Percentiles rank a stretch among this genome's conserved stretches.
These are phyloP conservation scores for Hartigia nigra DNA, from an alignment of 2,888 invertebrate species.

Conservation along the genomic window DNA sequence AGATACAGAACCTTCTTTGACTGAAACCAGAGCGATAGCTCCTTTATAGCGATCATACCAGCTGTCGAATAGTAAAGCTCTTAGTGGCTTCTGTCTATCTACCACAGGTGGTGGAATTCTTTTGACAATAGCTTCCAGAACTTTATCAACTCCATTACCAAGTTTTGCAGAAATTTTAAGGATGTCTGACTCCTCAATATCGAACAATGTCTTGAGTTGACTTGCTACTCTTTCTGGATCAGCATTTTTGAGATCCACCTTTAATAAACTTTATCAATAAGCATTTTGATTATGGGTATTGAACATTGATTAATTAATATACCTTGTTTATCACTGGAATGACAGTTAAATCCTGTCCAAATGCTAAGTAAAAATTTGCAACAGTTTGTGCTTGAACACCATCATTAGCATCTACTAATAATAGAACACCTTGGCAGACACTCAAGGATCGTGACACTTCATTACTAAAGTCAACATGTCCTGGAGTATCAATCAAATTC, in stretches of 20 bases:
- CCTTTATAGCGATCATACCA: constrained; percentile 93
- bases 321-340: constrained; percentile 97
- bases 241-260: constrained; percentile 85
- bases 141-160: constrained; percentile 83
- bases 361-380: constrained; percentile 94
- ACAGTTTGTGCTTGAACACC: constrained; percentile 98
- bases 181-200: constrained; percentile 78
- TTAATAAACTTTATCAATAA: background rate
- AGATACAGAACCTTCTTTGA: constrained; percentile 80
- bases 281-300: background rate
- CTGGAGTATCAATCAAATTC: constrained; percentile 97
- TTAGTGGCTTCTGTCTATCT: constrained; percentile 72
- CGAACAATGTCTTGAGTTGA: constrained; percentile 86
- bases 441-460: constrained; percentile 93
- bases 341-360: constrained; percentile 81
- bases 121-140: constrained; percentile 83
- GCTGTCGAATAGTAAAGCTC: constrained; percentile 91
- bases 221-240: constrained; percentile 83
- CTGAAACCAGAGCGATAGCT: constrained; percentile 79
- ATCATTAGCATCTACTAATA: constrained; percentile 96
- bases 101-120: constrained; percentile 81
- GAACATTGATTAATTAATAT: background rate
- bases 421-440: constrained; percentile 94
- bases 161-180: constrained; percentile 91
- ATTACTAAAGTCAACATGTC: constrained; percentile 97